A percentile compares a stretch with the other conserved stretches of the same genome.
phyloP scores from a whole-genome alignment of 64 coral and sea anemone genomes.

The Montipora efflorescens region DNA sequence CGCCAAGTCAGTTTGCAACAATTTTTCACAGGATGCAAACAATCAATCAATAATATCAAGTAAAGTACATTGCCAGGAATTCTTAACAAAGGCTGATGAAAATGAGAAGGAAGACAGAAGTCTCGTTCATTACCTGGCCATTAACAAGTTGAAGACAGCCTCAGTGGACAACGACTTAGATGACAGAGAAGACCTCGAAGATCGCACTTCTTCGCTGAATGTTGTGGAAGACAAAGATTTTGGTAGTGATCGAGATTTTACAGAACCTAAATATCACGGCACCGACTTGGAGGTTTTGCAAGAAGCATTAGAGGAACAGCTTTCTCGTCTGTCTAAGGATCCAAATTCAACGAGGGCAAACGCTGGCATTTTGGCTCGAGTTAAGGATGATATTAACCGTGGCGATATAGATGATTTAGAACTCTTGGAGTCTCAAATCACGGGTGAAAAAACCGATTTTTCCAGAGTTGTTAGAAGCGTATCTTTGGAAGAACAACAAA shows the following conservation, averaged over 20 bases:
- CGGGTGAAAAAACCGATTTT: slow-evolving; percentile 27
- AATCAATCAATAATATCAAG: neutral
- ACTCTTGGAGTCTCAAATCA: slow-evolving; percentile 52
- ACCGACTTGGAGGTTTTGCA: slow-evolving; percentile 24
- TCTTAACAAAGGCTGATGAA: neutral
- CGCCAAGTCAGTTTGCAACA: neutral
- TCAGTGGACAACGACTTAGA: neutral
- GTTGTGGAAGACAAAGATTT: neutral
- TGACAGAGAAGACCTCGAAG: neutral
- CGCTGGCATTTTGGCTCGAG: slow-evolving; percentile 24
- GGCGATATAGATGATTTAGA: slow-evolving; percentile 60
- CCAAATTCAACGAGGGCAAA: slow-evolving; percentile 8
- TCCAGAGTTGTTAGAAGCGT: slow-evolving; percentile 7
- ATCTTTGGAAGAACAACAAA: neutral
- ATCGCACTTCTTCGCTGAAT: neutral
- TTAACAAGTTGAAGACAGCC: slow-evolving; percentile 23
- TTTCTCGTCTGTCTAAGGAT: slow-evolving; percentile 1
- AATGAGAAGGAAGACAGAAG: slow-evolving; percentile 25
- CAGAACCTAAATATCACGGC: slow-evolving; percentile 11
- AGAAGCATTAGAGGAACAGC: slow-evolving; percentile 21
- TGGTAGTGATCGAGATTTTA: neutral
- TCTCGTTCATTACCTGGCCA: slow-evolving; percentile 27
- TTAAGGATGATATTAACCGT: slow-evolving; percentile 54
- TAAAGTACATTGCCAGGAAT: neutral
- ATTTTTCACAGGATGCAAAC: neutral